Conservation (phyloP, 2,113 vertebrate species). For the Elachura formosa region DNA sequence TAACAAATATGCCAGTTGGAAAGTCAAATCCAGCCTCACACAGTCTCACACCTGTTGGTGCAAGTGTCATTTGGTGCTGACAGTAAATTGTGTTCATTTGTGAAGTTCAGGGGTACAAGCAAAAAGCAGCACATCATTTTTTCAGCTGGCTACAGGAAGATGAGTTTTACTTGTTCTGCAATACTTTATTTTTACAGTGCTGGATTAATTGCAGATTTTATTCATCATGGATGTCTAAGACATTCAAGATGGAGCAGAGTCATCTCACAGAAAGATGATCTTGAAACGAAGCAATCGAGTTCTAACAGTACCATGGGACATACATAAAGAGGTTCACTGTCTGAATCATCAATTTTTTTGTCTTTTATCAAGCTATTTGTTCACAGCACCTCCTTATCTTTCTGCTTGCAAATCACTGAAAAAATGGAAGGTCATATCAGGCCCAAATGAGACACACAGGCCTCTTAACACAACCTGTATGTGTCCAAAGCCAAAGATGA, state of each 20-base stretch:
- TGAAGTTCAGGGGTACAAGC: conserved; percentile 17
- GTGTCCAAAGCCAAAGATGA: neutral
- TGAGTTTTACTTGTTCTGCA: neutral
- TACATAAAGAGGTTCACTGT: neutral
- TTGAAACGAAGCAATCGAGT: neutral
- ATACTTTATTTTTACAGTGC: neutral
- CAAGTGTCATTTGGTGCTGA: neutral
- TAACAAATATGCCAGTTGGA: neutral
- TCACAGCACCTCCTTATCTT: neutral
- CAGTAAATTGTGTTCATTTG: neutral
- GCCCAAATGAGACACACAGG: neutral
- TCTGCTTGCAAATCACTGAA: neutral
- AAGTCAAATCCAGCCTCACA: neutral
- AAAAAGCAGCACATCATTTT: conserved; percentile 12
- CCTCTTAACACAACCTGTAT: neutral
- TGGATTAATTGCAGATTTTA: neutral
- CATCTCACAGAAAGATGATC: neutral
- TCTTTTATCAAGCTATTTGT: neutral
- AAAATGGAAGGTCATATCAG: neutral
- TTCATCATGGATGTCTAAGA: neutral
- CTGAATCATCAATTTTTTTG: neutral
- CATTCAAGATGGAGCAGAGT: neutral
- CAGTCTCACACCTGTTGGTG: neutral
- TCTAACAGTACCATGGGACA: neutral
- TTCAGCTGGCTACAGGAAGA: conserved; percentile 32